Evolutionary conservation across 1,140 invertebrate genomes (phyloP).

Genomic region (Charaxes varanes): DNA sequence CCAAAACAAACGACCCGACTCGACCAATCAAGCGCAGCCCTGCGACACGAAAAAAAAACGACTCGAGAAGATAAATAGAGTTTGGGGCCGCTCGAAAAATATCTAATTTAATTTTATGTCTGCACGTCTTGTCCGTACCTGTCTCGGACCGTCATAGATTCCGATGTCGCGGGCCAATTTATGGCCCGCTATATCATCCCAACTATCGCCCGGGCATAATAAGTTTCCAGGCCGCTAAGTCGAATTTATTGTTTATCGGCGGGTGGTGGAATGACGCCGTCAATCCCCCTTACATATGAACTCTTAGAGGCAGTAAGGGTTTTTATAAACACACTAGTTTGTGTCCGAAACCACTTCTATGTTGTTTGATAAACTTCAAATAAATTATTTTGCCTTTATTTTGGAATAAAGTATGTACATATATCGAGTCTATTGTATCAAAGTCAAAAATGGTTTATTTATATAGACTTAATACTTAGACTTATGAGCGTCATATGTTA

Average conservation of each 20-base stretch:
- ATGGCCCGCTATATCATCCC: slow-evolving; percentile 45
- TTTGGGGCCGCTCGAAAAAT: slow-evolving; percentile 28
- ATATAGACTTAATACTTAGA: no score
- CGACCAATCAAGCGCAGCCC: slow-evolving; percentile 12
- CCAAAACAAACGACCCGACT: slow-evolving; percentile 5
- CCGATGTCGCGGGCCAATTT: slow-evolving; percentile 42
- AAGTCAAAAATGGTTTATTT: no score
- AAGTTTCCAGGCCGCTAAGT: slow-evolving; percentile 50
- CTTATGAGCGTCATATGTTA: no score
- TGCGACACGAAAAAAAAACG: slow-evolving; percentile 31
- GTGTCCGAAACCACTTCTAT: no score
- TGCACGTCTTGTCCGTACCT: slow-evolving; percentile 28
- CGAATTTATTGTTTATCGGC: slow-evolving; percentile 54
- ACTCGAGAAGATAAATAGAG: slow-evolving; percentile 35
- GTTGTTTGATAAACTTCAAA: no score
- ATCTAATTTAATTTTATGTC: slow-evolving; percentile 57
- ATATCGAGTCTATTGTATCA: no score
- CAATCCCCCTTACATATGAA: slow-evolving; percentile 13
- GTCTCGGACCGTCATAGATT: slow-evolving; percentile 47
- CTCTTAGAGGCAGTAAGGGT: no score
- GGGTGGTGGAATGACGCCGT: slow-evolving; percentile 20
- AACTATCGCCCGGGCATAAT: slow-evolving; percentile 50
- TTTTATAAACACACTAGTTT: no score
- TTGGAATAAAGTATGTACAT: no score
- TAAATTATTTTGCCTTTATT: no score